Conservation (phyloP, 1,140 invertebrate species). For the Saccostrea echinata region DNA sequence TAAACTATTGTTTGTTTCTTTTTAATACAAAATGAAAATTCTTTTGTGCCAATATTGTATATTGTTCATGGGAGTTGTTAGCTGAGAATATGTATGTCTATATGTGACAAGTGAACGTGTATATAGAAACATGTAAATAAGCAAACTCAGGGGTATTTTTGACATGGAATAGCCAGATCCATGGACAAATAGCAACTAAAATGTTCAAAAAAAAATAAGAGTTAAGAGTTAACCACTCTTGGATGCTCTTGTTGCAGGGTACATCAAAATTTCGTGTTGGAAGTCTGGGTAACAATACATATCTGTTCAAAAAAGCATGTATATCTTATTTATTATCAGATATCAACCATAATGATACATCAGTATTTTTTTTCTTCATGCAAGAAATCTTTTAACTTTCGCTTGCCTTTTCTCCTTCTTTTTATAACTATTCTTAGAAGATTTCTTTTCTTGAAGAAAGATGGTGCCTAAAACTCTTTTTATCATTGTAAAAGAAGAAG, state of each 20-base stretch:
- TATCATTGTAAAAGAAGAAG: neutral
- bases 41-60: slow-evolving; percentile 39
- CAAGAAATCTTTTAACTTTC: slow-evolving; percentile 35
- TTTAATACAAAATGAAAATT: slow-evolving; percentile 20
- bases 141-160: slow-evolving; percentile 34
- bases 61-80: slow-evolving; percentile 9
- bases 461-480: neutral
- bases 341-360: neutral
- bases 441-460: slow-evolving; percentile 21
- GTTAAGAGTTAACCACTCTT: neutral
- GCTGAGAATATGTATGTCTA: neutral
- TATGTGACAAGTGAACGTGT: neutral
- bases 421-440: neutral
- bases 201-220: slow-evolving; percentile 9
- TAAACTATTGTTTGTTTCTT: neutral
- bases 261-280: slow-evolving; percentile 30
- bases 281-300: slow-evolving; percentile 27
- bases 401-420: slow-evolving; percentile 11
- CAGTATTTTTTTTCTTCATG: slow-evolving; percentile 39
- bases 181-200: slow-evolving; percentile 14
- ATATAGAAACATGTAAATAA: slow-evolving; percentile 31
- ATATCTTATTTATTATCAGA: slow-evolving; percentile 29
- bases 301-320: slow-evolving; percentile 18
- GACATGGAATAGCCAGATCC: slow-evolving; percentile 20
- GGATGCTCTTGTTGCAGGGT: slow-evolving; percentile 23